Evolutionary conservation across 2,888 invertebrate species (phyloP).

Genomic region (Nomada hirtipes): DNA sequence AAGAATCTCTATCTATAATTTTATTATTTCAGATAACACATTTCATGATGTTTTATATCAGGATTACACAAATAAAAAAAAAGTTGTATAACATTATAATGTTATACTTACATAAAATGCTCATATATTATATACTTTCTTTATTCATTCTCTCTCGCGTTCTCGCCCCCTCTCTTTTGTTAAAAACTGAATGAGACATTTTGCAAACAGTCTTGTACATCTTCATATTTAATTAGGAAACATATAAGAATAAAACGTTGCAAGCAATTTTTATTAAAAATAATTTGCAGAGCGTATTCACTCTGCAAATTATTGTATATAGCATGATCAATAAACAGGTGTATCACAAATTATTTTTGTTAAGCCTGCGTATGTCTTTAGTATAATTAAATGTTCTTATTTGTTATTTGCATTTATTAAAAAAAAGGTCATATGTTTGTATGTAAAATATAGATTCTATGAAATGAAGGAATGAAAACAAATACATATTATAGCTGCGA

Average conservation of each 20-base stretch:
- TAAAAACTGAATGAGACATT: slow-evolving; percentile 13
- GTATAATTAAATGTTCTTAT: neutral
- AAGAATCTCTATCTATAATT: neutral
- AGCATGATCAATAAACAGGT: neutral
- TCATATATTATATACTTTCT: slow-evolving; percentile 1
- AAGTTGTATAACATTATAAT: slow-evolving; percentile 11
- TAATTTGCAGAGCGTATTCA: no score
- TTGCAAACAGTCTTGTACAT: slow-evolving; percentile 30
- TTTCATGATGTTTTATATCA: neutral
- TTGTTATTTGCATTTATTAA: neutral
- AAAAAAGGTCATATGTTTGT: neutral
- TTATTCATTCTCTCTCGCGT: neutral
- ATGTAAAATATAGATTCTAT: neutral
- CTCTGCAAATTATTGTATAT: neutral
- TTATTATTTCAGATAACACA: slow-evolving; percentile 3
- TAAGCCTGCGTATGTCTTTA: neutral
- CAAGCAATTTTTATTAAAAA: neutral
- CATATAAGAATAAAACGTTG: neutral
- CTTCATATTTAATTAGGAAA: slow-evolving; percentile 11
- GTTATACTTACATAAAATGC: slow-evolving; percentile 12
- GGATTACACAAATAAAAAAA: neutral
- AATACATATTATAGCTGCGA: neutral
- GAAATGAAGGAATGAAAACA: neutral
- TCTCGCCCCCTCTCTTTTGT: neutral
- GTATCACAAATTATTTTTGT: neutral